Percentiles rank a stretch among this genome's conserved stretches.
These are phyloP conservation scores for Drosophila hamatofila DNA, from an alignment of 2,888 invertebrate genomes.

Conservation along the genomic window DNA sequence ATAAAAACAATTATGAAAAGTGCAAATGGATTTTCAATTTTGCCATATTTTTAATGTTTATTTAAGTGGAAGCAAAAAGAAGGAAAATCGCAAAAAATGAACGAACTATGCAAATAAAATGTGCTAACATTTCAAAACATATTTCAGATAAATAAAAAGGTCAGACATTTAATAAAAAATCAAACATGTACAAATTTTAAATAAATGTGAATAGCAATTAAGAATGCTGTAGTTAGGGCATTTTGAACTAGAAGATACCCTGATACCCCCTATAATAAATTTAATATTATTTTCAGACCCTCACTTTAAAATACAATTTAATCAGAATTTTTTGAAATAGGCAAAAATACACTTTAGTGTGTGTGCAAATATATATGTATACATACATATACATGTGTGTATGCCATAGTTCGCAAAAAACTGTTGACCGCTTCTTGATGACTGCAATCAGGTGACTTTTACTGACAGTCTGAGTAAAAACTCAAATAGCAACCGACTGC, in stretches of 20 bases:
- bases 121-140: constrained; percentile 26
- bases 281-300: too few relatives aligned
- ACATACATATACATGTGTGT: too few relatives aligned
- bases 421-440: too few relatives aligned
- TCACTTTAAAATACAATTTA: too few relatives aligned
- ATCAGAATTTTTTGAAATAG: too few relatives aligned
- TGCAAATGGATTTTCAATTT: constrained; percentile 58
- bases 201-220: background rate
- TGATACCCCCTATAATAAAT: background rate
- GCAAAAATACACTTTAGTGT: too few relatives aligned
- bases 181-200: background rate
- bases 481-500: too few relatives aligned
- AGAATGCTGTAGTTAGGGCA: background rate
- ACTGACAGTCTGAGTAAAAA: too few relatives aligned
- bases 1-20: constrained; percentile 56
- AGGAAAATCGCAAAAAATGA: background rate
- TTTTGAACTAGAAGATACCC: background rate
- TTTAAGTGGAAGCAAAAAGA: constrained; percentile 24
- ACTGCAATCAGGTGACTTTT: too few relatives aligned
- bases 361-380: too few relatives aligned
- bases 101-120: constrained; percentile 29
- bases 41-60: constrained; percentile 39
- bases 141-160: constrained; percentile 21
- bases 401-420: too few relatives aligned
- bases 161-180: background rate